Percentiles rank a stretch among this genome's conserved stretches.
Conservation (phyloP, 1,140 invertebrate genomes). For the Zaprionus africanus region DNA sequence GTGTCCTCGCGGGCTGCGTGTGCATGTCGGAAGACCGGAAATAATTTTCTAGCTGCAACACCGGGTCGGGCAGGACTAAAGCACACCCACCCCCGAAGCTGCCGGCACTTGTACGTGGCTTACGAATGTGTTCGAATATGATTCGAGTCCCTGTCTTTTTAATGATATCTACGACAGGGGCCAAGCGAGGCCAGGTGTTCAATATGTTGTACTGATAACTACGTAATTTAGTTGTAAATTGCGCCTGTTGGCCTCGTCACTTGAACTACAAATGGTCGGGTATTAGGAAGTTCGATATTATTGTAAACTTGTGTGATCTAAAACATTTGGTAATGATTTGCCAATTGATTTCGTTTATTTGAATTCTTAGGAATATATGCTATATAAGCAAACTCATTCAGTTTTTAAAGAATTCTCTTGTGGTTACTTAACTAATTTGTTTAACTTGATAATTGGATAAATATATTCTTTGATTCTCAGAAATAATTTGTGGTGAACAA, state of each 20-base stretch:
- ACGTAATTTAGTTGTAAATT: conserved; percentile 65
- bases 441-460: too few species aligned
- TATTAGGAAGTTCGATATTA: conserved; percentile 7
- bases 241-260: conserved; percentile 52
- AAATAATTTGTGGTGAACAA: too few species aligned
- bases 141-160: conserved; percentile 41
- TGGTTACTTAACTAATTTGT: too few species aligned
- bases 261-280: conserved; percentile 66
- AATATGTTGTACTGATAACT: conserved; percentile 74
- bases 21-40: conserved; percentile 80
- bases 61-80: conserved; percentile 13
- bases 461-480: too few species aligned
- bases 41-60: conserved; percentile 75
- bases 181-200: conserved; percentile 75
- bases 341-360: not conserved
- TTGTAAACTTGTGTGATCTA: not conserved
- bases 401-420: too few species aligned
- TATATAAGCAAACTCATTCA: too few species aligned
- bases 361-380: too few species aligned
- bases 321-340: not conserved
- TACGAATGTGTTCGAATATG: conserved; percentile 7
- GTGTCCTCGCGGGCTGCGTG: conserved; percentile 25
- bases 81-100: conserved; percentile 59
- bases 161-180: conserved; percentile 62
- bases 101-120: conserved; percentile 62